Conservation (phyloP, 2,797 vertebrate species). For the Glossophaga mutica region DNA sequence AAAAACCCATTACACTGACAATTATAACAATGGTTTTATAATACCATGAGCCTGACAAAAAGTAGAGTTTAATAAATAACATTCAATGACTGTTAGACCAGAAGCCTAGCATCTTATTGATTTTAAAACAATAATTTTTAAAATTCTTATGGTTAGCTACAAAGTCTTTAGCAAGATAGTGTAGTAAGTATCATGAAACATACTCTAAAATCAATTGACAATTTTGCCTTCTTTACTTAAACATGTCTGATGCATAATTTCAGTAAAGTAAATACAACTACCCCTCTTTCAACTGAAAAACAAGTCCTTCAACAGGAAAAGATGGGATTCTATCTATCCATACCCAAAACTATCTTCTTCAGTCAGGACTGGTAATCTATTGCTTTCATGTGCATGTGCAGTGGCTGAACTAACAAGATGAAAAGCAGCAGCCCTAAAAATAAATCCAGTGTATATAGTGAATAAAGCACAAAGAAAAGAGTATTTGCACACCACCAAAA, state of each 20-base stretch:
- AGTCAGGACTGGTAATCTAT: constrained; percentile 68
- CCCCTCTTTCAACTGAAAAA: not conserved
- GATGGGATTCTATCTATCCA: not conserved
- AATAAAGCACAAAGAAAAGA: constrained; percentile 78
- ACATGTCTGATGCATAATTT: not conserved
- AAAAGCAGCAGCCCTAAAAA: constrained; percentile 73
- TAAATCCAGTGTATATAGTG: constrained; percentile 71
- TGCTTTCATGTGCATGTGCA: constrained; percentile 78
- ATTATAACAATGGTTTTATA: not conserved
- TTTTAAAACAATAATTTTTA: not conserved
- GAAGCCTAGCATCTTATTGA: not conserved
- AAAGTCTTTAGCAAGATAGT: not conserved
- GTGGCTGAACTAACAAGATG: constrained; percentile 76
- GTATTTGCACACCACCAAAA: constrained; percentile 78
- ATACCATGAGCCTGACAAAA: not conserved
- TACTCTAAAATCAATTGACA: constrained; percentile 16
- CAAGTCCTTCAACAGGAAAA: constrained; percentile 33
- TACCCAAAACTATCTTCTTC: constrained; percentile 49
- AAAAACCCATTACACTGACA: not conserved
- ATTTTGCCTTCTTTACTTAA: constrained; percentile 12
- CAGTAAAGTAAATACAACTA: constrained; percentile 2
- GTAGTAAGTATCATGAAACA: not conserved
- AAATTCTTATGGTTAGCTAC: not conserved
- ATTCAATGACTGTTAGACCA: not conserved
- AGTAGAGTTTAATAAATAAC: not conserved